These are phyloP conservation scores for Oryzaephilus surinamensis DNA, from an alignment of 1,140 invertebrate genomes.

Conservation along the genomic window DNA sequence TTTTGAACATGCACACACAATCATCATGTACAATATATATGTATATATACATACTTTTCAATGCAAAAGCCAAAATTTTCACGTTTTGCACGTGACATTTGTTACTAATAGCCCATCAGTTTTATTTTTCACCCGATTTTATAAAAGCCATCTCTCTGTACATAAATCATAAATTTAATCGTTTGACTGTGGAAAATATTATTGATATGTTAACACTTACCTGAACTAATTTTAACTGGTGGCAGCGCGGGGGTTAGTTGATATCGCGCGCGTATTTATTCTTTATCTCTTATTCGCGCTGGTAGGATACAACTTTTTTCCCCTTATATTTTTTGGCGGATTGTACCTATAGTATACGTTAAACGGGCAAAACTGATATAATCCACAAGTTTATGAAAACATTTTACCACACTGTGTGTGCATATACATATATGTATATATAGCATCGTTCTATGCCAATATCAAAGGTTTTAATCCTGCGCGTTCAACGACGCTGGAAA, in stretches of 20 bases:
- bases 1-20: too few species aligned
- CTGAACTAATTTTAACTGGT: constrained; percentile 12
- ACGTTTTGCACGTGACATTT: too few species aligned
- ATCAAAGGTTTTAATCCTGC: constrained; percentile 7
- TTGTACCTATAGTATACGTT: constrained; percentile 8
- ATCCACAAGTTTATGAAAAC: constrained; percentile 12
- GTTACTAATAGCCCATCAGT: too few species aligned
- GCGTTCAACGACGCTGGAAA: constrained; percentile 14
- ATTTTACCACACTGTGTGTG: constrained; percentile 5
- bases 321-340: constrained; percentile 11
- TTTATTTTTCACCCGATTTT: constrained; percentile 18
- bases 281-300: too few species aligned
- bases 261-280: not conserved
- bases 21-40: too few species aligned
- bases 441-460: constrained; percentile 8
- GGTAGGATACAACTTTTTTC: too few species aligned
- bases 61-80: too few species aligned
- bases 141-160: constrained; percentile 19
- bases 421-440: constrained; percentile 6
- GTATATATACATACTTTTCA: too few species aligned
- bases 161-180: constrained; percentile 30
- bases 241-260: not conserved
- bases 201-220: constrained; percentile 26
- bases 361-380: constrained; percentile 15
- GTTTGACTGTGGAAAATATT: constrained; percentile 25